Evolutionary conservation across 2,888 invertebrate genomes (phyloP), one percentile per base, ranked within the genome.

Genomic region (Alitta virens): DNA sequence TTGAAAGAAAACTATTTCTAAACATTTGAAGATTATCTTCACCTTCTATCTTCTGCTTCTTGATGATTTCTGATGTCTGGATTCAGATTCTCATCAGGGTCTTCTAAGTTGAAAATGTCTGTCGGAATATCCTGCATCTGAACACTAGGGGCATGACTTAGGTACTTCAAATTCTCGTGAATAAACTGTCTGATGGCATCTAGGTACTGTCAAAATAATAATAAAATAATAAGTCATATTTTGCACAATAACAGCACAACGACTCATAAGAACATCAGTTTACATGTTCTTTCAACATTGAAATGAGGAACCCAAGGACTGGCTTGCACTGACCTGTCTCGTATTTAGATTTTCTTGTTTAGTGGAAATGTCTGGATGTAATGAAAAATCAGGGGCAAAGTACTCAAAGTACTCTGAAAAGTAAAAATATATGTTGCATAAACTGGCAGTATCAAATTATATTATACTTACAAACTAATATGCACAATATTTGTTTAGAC

Each of bases 81-180:
- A 38, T 66, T 63, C 1, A 46, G 18, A 3, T 51, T 55, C 9
- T 60, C 58, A 1, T 80, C 78, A 0, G 68, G 67, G 60, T 78
- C 77, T 40, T 78, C 78, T 5, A 79, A 68, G 51, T 73, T 73
- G 2, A 81, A 71, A 9, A 78, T 68, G 76, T 95, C 94, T 5
- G 89, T 89, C 16, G 96, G 96, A 1, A 94, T 90, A 77, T 94
- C 92, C 56, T 95, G 91, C 94, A 99, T 95, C 84, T 99, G 98
- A 0, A 99, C 98, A 69, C 83, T 94, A 0, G 96, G 96, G 0
- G 97, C 93, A 77, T 92, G 90, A 74, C 91, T 91, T 71, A 81
- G 88, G 89, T 93, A 91, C 84, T 92, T 93, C 42, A 98, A 84
- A 81, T 96, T 97, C 76, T 98, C 97, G 74, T 90, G 90, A 0